These are phyloP conservation scores for Melanargia galathea DNA, from an alignment of 2,888 invertebrate genomes.

Conservation along the genomic window DNA sequence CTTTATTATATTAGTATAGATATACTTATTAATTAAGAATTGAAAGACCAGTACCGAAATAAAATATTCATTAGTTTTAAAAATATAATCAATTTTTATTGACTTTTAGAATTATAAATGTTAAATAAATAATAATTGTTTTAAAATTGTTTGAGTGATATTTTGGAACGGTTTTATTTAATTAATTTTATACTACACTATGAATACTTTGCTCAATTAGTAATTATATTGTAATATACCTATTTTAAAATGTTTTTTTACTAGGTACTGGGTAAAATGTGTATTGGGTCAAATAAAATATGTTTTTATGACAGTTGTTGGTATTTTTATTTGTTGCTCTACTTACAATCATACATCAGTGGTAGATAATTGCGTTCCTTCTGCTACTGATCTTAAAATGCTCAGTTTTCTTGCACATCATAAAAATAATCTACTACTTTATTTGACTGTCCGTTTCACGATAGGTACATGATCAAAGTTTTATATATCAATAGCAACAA, in stretches of 20 bases:
- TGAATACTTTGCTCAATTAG: not conserved
- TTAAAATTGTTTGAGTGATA: not conserved
- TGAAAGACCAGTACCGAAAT: slow-evolving; percentile 66
- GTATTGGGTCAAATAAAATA: slow-evolving; percentile 1
- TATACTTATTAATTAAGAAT: slow-evolving; percentile 16
- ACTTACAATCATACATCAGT: too few species aligned
- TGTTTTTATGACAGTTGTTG: not conserved
- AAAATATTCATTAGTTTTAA: slow-evolving; percentile 59
- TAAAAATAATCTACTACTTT: too few species aligned
- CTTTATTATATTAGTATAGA: too few species aligned
- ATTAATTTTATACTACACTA: not conserved
- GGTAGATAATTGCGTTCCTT: too few species aligned
- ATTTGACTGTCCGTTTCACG: too few species aligned
- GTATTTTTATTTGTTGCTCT: not conserved
- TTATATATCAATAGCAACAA: not conserved
- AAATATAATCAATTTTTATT: slow-evolving; percentile 9
- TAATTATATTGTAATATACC: not conserved
- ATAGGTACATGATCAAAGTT: not conserved
- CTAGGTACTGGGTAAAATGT: slow-evolving; percentile 11
- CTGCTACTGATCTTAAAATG: too few species aligned
- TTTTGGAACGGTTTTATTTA: slow-evolving; percentile 12
- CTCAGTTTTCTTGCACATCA: too few species aligned
- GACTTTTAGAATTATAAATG: not conserved
- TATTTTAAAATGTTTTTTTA: not conserved
- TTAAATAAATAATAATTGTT: not conserved